Conservation (phyloP, 2,113 vertebrate species). For the Cercocebus atys region DNA sequence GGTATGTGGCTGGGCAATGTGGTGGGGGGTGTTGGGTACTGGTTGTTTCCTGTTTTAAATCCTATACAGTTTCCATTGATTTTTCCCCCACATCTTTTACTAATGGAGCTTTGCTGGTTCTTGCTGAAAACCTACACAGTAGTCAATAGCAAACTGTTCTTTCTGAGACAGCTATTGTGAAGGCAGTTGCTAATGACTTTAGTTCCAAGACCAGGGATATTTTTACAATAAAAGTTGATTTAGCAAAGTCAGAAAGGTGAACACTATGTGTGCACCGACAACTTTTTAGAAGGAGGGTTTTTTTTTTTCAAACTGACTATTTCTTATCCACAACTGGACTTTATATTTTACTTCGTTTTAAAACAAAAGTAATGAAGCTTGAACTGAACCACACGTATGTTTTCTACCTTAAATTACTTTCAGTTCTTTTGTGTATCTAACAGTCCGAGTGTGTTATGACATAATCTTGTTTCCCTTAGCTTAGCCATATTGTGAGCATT, state of each 20-base stretch:
- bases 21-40: background rate
- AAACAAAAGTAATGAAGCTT: background rate
- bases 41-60: constrained; percentile 54
- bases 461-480: background rate
- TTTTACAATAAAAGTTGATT: constrained; percentile 69
- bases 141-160: constrained; percentile 74
- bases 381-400: background rate
- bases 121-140: constrained; percentile 69
- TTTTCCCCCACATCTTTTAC: constrained; percentile 45
- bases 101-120: constrained; percentile 69
- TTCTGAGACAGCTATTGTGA: constrained; percentile 67
- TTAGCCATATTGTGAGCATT: background rate
- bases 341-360: background rate
- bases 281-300: background rate
- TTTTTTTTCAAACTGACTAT: background rate
- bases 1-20: background rate
- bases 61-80: constrained; percentile 44
- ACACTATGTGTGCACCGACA: background rate
- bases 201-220: constrained; percentile 52
- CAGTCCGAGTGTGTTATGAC: background rate
- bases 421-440: background rate
- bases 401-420: background rate
- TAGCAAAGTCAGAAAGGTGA: constrained; percentile 47
- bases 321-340: background rate
- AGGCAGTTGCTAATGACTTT: constrained; percentile 64